Evolutionary conservation across 1,140 invertebrate species (phyloP).

Genomic region (Stegodyphus mimosarum): DNA sequence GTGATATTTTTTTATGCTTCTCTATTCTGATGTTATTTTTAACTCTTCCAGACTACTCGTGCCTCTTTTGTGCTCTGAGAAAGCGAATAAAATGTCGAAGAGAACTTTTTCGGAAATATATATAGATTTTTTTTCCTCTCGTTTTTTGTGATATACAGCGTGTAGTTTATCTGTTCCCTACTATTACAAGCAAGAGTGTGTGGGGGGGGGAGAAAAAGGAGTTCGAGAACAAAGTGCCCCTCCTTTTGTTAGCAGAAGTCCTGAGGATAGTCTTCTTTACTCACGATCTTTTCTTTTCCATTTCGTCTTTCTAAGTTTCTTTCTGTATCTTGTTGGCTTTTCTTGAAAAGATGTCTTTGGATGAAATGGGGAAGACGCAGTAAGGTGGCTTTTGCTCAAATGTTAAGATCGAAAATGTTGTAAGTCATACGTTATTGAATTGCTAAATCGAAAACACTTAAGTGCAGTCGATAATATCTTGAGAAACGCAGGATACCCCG

Average conservation of each 20-base stretch:
- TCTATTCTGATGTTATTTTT: constrained; percentile 33
- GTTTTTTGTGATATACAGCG: background rate
- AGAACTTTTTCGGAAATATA: background rate
- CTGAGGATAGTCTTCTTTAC: constrained; percentile 9
- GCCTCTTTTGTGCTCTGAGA: constrained; percentile 25
- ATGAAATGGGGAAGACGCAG: background rate
- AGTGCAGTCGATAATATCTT: no score
- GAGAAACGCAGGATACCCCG: no score
- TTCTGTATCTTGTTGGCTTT: constrained; percentile 27
- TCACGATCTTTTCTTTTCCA: background rate
- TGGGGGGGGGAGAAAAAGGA: background rate
- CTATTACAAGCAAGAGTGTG: constrained; percentile 4
- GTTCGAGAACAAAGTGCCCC: background rate
- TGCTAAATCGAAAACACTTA: no score
- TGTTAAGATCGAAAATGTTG: background rate
- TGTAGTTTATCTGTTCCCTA: constrained; percentile 23
- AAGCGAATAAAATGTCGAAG: constrained; percentile 32
- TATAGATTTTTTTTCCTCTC: background rate
- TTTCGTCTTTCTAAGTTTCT: constrained; percentile 8
- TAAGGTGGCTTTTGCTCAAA: background rate
- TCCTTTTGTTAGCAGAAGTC: constrained; percentile 29
- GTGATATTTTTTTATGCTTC: constrained; percentile 19
- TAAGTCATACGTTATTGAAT: background rate
- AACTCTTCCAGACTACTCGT: constrained; percentile 4
- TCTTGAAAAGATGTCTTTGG: constrained; percentile 21